Evolutionary conservation across 2,797 vertebrate species (phyloP).

Genomic region (Gambusia yucatana): DNA sequence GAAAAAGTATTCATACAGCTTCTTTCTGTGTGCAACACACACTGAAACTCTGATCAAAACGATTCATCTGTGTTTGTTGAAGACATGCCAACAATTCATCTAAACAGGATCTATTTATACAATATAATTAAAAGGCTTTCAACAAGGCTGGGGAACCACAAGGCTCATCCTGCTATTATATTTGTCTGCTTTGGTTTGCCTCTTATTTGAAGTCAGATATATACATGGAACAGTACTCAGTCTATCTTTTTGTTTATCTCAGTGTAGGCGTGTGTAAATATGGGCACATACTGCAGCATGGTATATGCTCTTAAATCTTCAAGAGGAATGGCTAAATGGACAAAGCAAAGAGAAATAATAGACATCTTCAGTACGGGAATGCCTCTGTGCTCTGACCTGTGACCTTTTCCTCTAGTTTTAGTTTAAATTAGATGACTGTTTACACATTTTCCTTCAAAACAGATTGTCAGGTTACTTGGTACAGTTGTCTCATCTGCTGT

Average conservation of each 20-base stretch:
- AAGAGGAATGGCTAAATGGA: slow-evolving; percentile 13
- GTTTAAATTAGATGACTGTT: slow-evolving; percentile 15
- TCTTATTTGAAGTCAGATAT: slow-evolving; percentile 40
- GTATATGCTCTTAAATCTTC: slow-evolving; percentile 2
- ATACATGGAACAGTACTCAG: slow-evolving; percentile 27
- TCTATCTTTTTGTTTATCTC: slow-evolving; percentile 21
- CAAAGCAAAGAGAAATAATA: slow-evolving; percentile 9
- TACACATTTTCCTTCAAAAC: slow-evolving; percentile 5
- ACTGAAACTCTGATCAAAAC: slow-evolving; percentile 39
- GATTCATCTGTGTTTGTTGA: slow-evolving; percentile 27
- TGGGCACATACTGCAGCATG: slow-evolving; percentile 9
- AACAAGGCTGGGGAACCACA: background rate
- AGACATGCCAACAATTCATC: slow-evolving; percentile 39
- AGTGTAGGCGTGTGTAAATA: slow-evolving; percentile 27
- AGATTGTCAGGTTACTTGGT: slow-evolving; percentile 12
- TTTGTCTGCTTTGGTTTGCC: slow-evolving; percentile 28
- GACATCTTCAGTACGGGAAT: slow-evolving; percentile 5
- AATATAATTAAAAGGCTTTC: slow-evolving; percentile 34
- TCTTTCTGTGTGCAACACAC: slow-evolving; percentile 11
- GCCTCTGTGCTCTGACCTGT: background rate
- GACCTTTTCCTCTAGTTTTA: slow-evolving; percentile 5
- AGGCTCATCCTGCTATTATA: slow-evolving; percentile 17
- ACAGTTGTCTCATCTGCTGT: background rate
- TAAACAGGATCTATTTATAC: slow-evolving; percentile 22
- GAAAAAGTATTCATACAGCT: slow-evolving; percentile 6